phyloP scores from a whole-genome alignment of 2,113 vertebrate genomes.

The Myanophis thanlyinensis region DNA sequence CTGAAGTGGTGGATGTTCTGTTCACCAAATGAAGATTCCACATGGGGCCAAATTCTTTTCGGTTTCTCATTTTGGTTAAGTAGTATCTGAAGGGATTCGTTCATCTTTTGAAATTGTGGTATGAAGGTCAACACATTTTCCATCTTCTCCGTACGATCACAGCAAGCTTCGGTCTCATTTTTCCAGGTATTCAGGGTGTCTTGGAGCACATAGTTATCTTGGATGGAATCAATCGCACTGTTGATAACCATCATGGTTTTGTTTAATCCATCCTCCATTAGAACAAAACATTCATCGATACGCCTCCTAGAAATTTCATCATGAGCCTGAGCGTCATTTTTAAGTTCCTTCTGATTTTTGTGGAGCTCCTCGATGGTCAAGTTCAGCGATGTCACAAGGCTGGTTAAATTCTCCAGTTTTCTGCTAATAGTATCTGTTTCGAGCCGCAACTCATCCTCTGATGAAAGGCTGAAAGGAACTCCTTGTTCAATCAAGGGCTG shows the following conservation, averaged over 20 bases:
- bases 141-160: slow-evolving; percentile 58
- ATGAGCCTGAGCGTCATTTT: slow-evolving; percentile 63
- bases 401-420: slow-evolving; percentile 65
- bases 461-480: slow-evolving; percentile 52
- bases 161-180: slow-evolving; percentile 47
- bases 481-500: slow-evolving; percentile 74
- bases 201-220: slow-evolving; percentile 71
- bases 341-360: slow-evolving; percentile 62
- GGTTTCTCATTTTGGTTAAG: slow-evolving; percentile 49
- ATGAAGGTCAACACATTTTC: slow-evolving; percentile 62
- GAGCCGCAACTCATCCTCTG: slow-evolving; percentile 56
- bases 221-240: slow-evolving; percentile 73
- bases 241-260: slow-evolving; percentile 77
- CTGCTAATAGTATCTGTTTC: slow-evolving; percentile 49
- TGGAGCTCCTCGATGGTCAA: slow-evolving; percentile 60
- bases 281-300: slow-evolving; percentile 63
- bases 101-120: slow-evolving; percentile 61
- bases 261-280: slow-evolving; percentile 78
- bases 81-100: slow-evolving; percentile 67
- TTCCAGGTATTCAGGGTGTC: slow-evolving; percentile 33
- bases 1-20: slow-evolving; percentile 44
- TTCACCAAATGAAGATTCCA: slow-evolving; percentile 17
- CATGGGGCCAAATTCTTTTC: slow-evolving; percentile 37
- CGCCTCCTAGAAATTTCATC: slow-evolving; percentile 58
- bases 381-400: slow-evolving; percentile 54